A percentile compares a stretch with the other conserved stretches of the same genome.
Evolutionary conservation across 2,113 vertebrate genomes (phyloP).

Genomic region (Scolopax mira): DNA sequence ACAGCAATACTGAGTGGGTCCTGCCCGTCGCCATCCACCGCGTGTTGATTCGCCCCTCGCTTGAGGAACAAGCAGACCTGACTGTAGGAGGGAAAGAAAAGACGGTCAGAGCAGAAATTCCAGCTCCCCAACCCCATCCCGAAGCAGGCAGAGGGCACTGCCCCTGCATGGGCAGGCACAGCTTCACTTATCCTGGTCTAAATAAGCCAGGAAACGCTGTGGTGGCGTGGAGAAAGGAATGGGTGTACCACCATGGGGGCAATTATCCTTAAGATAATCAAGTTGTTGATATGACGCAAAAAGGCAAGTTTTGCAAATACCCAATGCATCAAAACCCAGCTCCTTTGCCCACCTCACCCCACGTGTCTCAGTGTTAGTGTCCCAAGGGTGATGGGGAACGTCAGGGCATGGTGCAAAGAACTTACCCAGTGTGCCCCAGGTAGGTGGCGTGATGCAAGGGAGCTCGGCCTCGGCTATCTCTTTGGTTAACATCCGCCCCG

Average conservation of each 20-base stretch:
- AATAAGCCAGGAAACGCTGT: not conserved
- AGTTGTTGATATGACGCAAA: not conserved
- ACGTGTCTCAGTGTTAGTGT: accelerated
- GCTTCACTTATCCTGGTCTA: not conserved
- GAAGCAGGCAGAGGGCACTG: not conserved
- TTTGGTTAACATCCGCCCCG: constrained; percentile 94
- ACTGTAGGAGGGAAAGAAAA: constrained; percentile 66
- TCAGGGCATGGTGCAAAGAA: not conserved
- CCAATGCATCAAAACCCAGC: not conserved
- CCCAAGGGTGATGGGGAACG: not conserved
- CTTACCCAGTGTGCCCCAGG: constrained; percentile 92
- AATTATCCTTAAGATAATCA: not conserved
- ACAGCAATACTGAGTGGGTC: constrained; percentile 93
- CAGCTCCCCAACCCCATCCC: not conserved
- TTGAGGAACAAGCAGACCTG: constrained; percentile 98
- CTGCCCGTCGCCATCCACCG: constrained; percentile 87
- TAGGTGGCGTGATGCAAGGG: constrained; percentile 92
- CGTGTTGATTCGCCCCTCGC: constrained; percentile 89
- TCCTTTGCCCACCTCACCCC: not conserved
- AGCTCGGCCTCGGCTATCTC: constrained; percentile 85
- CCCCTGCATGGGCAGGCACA: not conserved
- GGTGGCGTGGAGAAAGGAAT: not conserved
- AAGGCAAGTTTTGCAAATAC: not conserved
- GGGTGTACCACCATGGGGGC: too few relatives aligned
- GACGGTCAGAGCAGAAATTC: not conserved